Evolutionary conservation across 2,113 vertebrate species (phyloP), one percentile per base, ranked within the genome.

Genomic region (sheep (Ovis aries)): DNA sequence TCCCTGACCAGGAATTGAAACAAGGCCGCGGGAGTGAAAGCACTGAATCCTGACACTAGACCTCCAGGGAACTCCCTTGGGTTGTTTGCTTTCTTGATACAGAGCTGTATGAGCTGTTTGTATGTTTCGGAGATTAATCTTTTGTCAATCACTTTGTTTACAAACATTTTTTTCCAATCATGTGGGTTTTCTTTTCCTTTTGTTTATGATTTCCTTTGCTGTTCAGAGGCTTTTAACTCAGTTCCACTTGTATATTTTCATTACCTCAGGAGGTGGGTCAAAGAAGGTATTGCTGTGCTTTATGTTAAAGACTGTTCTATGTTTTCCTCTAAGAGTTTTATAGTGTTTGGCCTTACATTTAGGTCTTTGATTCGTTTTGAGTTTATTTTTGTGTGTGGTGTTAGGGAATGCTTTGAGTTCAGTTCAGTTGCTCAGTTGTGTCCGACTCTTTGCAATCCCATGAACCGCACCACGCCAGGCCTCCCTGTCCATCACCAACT

Each of bases 381-480:
- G 36, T 74, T 74, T 74, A 13, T 74, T 74, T 40, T 43, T 74
- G 19, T 40, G 21, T 74, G 19, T 43, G 71, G 21, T 23, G 71
- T 74, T 74, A 74, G 36, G 71, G 36, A 74, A 14, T 74, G 36
- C 43, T 27, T 43, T 43, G 3, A 43, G n/a, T 74, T 74, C 36
- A 43, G n/a, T 71, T 71, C 19, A 71, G n/a, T 36, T 3, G 2
- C 9, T 71, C 67, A 71, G n/a, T 12, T 9, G 0, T 36, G 67
- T 71, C n/a, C 0, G 0, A 71, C 19, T 71, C 67, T 36, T 71
- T 71, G 67, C 1, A 1, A 12, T 10, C 67, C 67, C 67, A 71
- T 23, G 67, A 71, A 36, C 5, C 0, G 0, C n/a, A 36, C n/a
- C 67, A 36, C 2, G 0, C n/a, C 67, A 71, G 67, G n/a, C 67